phyloP scores from a whole-genome alignment of 2,888 invertebrate genomes.

The Sesia apiformis region DNA sequence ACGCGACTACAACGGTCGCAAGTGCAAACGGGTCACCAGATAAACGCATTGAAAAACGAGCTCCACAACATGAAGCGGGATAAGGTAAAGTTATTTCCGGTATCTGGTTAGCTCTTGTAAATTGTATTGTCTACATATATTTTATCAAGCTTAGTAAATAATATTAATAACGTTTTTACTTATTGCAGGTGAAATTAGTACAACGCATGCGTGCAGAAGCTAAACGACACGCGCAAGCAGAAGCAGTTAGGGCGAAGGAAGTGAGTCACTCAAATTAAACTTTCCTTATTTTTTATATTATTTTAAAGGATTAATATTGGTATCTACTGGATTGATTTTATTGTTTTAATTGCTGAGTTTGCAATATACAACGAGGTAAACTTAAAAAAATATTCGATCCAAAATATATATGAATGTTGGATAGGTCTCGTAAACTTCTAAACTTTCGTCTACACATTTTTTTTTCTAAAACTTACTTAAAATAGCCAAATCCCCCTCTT shows the following conservation, averaged over 20 bases:
- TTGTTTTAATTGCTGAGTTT: too few species aligned
- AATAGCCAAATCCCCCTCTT: too few species aligned
- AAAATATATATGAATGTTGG: too few species aligned
- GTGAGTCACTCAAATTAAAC: conserved; percentile 16
- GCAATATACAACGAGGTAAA: too few species aligned
- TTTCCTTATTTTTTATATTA: background rate
- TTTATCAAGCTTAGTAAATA: background rate
- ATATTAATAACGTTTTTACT: background rate
- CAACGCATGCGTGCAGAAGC: conserved; percentile 96
- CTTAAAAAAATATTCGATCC: too few species aligned
- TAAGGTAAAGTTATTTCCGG: conserved; percentile 70
- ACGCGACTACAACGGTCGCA: conserved; percentile 87
- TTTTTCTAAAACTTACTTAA: too few species aligned
- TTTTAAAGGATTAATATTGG: too few species aligned
- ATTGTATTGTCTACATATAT: too few species aligned
- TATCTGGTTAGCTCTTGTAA: too few species aligned
- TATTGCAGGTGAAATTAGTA: conserved; percentile 81
- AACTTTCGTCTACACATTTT: too few species aligned
- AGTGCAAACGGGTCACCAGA: conserved; percentile 82
- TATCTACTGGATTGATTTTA: too few species aligned
- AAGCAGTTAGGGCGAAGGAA: conserved; percentile 85
- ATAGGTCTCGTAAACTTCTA: too few species aligned
- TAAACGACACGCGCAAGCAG: conserved; percentile 88
- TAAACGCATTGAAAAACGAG: conserved; percentile 82
- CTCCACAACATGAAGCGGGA: conserved; percentile 87